Base-by-base conservation (phyloP, 2,113 vertebrate species). In the Pseudopipra pipra region DNA sequence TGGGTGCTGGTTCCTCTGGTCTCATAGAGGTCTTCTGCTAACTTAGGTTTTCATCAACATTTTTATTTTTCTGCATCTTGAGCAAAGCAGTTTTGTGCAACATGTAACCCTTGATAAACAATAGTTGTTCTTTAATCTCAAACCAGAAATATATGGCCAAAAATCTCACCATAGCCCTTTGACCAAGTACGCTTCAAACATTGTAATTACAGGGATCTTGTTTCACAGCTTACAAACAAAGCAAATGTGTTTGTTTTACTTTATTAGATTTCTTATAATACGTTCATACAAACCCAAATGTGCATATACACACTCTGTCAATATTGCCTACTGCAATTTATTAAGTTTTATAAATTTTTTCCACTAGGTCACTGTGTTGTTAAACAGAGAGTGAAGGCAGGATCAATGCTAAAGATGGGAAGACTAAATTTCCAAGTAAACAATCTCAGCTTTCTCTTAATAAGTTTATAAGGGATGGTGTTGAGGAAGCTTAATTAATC, bases 261-360 rank as follows among this genome's bases (percentile, higher is more conserved):
- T 90, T 95, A 95, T 97, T 96, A 96, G 89, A 67, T 94, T 92
- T 77, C 86, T 95, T 90, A 52, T 78, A 81, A 92, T 80, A 37
- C 0, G 9, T 77, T 92, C 80, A 41, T 87, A n/a, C 56, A 61
- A 67, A 90, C 49, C 24, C 91, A 84, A 85, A 90, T 87, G 89
- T 72, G 89, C 76, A 25, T n/a, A 51, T 74, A 81, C 89, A 73
- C 55, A 51, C 84, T 89, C 80, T 78, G 93, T 95, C 94, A 95
- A 95, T 95, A 95, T 39, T 89, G 86, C 95, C 96, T 93, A 6
- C 80, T 89, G 77, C 89, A 81, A 95, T 97, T 97, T 93, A 93
- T 96, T 89, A 90, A 84, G 65, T 88, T 90, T 93, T 89, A 92
- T 65, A 81, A 31, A 25, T 93, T 87, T 97, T 93, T 95, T 89